Evolutionary conservation across 2,888 invertebrate species (phyloP), one percentile per base, ranked within the genome.

Genomic region (Phrixothrix hirtus): DNA sequence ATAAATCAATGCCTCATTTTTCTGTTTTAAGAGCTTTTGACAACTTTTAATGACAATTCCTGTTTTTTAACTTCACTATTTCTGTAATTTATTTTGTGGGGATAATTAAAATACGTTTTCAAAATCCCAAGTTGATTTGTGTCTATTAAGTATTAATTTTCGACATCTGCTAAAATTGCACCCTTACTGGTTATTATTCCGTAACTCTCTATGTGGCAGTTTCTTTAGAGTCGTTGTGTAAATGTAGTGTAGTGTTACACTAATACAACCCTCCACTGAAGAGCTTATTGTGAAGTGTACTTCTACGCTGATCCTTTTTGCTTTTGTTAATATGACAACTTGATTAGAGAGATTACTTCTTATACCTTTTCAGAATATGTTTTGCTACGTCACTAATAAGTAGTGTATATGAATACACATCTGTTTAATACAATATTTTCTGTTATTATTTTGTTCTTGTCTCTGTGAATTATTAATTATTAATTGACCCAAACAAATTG

Each of bases 321-420:
- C 36, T 36, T 36, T 49, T 49, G 30, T 42, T 14, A 27, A 29
- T 42, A 25, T 36, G 48, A 42, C 48, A 49, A 27, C 25, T 49
- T 49, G 35, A 49, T 49, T 49, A 29, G 7, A 49, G 36, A 36
- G 48, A 49, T 48, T 49, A 49, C 30, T n/a, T n/a, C n/a, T n/a
- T n/a, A n/a, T n/a, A n/a, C n/a, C n/a, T n/a, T n/a, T n/a, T n/a
- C n/a, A n/a, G n/a, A n/a, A n/a, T n/a, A n/a, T n/a, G n/a, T n/a
- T n/a, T n/a, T n/a, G n/a, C n/a, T n/a, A n/a, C n/a, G n/a, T n/a
- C n/a, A n/a, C n/a, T n/a, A n/a, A n/a, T n/a, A n/a, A n/a, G n/a
- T n/a, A n/a, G n/a, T n/a, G n/a, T n/a, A n/a, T n/a, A n/a, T n/a
- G n/a, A n/a, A n/a, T n/a, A n/a, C n/a, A n/a, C n/a, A n/a, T n/a